Base-by-base conservation (phyloP, 1,140 invertebrate genomes). In the Pogonus chalceus region DNA sequence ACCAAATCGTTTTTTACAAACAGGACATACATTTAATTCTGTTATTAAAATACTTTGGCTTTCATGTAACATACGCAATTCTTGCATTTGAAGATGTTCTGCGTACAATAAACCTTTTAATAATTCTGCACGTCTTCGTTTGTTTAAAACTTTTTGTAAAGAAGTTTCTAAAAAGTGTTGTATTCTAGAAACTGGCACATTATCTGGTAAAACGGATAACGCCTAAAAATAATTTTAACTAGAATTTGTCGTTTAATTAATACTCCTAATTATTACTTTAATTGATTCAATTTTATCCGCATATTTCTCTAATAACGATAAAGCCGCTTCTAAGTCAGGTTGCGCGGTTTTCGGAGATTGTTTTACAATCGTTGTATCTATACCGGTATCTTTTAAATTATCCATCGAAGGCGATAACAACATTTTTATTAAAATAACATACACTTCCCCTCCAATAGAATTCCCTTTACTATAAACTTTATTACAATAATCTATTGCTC, bases 1-100 rank as follows among this genome's bases (percentile, higher is more conserved):
- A 20, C 84, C 83, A 70, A 97, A 95, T 55, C 88, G 76, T 66
- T 96, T 96, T 64, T 89, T 91, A 66, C 94, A 98, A 1, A 90
- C 90, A 10, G 82, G 80, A 74, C 94, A 97, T 16, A 90, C 80
- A 62, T 90, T 90, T 55, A 84, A 83, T 62, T 96, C 91, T 12
- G 82, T 89, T 58, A 97, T 83, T 2, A 87, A 70, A 51, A 93
- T 82, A 60, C 79, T 86, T 67, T 90, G 84, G 1, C 84, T 86
- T 66, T 93, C 85, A 65, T 87, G 82, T 56, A 81, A 78, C 68
- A 89, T 84, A 60, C 88, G 79, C 57, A 87, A 75, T 62, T 88
- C 83, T 68, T 90, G 82, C 20, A 91, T 82, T 74, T 88, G 83
- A 39, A 88, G 72, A 68, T 88, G 81, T 71, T 94, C 90, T 0